Percentiles rank a stretch among this genome's conserved stretches.
Conservation (phyloP, 2,888 invertebrate genomes). For the Abrostola triplasia region DNA sequence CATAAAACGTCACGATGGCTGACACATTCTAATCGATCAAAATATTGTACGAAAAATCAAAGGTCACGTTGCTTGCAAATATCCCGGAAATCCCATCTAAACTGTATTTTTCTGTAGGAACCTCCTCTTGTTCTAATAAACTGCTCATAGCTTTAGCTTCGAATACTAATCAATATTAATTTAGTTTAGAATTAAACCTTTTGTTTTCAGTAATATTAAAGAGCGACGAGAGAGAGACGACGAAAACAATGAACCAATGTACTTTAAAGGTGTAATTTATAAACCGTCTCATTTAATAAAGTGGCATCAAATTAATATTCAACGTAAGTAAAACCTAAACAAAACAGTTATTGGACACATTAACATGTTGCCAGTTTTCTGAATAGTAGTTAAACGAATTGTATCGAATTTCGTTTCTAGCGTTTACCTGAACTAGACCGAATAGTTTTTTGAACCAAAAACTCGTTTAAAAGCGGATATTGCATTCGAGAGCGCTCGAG, state of each 20-base stretch:
- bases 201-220: no score
- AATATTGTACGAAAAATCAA: conserved; percentile 17
- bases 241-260: no score
- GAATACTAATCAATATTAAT: no score
- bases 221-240: no score
- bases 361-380: conserved; percentile 44
- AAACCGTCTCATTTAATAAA: no score
- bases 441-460: conserved; percentile 86
- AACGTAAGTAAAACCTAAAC: background rate
- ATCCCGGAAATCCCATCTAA: no score
- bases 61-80: background rate
- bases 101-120: no score
- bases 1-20: conserved; percentile 37
- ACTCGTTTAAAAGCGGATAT: conserved; percentile 88
- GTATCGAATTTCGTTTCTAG: conserved; percentile 61
- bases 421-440: conserved; percentile 76
- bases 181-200: no score
- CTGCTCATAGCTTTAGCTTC: no score
- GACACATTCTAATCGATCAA: conserved; percentile 35
- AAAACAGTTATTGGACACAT: conserved; percentile 16
- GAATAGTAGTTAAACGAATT: conserved; percentile 52
- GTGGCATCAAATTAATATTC: no score
- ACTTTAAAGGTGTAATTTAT: no score
- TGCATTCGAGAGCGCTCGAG: conserved; percentile 83
- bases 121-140: no score